Conservation (phyloP, 1,140 invertebrate genomes). For the Papilio dardanus region DNA sequence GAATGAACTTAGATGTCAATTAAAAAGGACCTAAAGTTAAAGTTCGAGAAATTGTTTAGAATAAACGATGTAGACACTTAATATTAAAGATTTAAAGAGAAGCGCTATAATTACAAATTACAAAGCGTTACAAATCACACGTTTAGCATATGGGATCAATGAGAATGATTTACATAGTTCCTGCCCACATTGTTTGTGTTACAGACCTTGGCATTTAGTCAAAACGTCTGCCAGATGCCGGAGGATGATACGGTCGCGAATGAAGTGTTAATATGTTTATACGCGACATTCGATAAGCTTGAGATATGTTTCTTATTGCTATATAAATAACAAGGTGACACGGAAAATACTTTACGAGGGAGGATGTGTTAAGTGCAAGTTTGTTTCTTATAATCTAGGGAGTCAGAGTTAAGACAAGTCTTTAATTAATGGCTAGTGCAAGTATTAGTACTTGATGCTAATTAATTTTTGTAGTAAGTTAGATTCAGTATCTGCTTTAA, state of each 20-base stretch:
- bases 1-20: too few species aligned
- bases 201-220: conserved; percentile 71
- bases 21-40: too few species aligned
- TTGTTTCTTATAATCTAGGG: too few species aligned
- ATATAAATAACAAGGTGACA: conserved; percentile 23
- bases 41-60: too few species aligned
- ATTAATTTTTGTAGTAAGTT: too few species aligned
- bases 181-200: conserved; percentile 65
- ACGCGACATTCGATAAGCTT: conserved; percentile 58
- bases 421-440: too few species aligned
- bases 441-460: too few species aligned
- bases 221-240: conserved; percentile 72
- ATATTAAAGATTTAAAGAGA: conserved; percentile 24
- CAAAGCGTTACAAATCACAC: conserved; percentile 29
- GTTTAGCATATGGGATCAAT: conserved; percentile 55
- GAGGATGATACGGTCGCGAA: conserved; percentile 66
- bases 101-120: not conserved
- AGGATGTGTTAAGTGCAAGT: not conserved
- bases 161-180: conserved; percentile 60
- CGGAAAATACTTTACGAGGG: not conserved
- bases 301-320: conserved; percentile 38
- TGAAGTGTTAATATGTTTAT: conserved; percentile 63
- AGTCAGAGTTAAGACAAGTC: too few species aligned
- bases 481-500: too few species aligned
- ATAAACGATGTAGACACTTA: not conserved